Evolutionary conservation across 2,113 vertebrate genomes (phyloP).

Genomic region (Carassius carassius): DNA sequence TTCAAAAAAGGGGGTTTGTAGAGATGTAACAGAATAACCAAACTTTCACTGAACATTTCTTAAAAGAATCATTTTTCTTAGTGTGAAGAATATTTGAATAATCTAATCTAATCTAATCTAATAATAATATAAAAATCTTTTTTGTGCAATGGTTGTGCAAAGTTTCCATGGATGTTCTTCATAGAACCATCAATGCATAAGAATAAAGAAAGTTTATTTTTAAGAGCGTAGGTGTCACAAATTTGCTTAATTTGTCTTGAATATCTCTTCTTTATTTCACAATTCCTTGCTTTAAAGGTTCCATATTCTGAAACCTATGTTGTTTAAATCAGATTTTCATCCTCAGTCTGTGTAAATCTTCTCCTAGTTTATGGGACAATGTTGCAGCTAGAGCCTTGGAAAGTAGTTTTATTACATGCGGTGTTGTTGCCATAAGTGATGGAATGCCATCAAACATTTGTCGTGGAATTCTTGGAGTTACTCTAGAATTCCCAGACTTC

Average conservation of each 20-base stretch:
- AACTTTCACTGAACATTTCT: neutral
- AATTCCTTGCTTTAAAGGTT: conserved; percentile 2
- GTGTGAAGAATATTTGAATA: neutral
- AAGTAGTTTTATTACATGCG: conserved; percentile 37
- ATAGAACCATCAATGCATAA: neutral
- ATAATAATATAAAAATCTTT: neutral
- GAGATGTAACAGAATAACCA: neutral
- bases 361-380: conserved; percentile 43
- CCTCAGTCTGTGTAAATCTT: neutral
- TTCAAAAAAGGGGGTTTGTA: neutral
- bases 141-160: neutral
- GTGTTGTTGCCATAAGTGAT: conserved; percentile 50
- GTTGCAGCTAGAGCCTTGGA: conserved; percentile 9
- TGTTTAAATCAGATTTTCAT: neutral
- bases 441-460: conserved; percentile 46
- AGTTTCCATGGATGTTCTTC: neutral
- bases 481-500: conserved; percentile 45
- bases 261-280: neutral
- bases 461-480: conserved; percentile 51
- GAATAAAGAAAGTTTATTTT: neutral
- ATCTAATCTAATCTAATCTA: too few relatives aligned
- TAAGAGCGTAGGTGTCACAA: neutral
- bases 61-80: neutral
- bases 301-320: neutral
- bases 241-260: neutral